phyloP scores from a whole-genome alignment of 2,888 invertebrate genomes.

The Metalampra italica region DNA sequence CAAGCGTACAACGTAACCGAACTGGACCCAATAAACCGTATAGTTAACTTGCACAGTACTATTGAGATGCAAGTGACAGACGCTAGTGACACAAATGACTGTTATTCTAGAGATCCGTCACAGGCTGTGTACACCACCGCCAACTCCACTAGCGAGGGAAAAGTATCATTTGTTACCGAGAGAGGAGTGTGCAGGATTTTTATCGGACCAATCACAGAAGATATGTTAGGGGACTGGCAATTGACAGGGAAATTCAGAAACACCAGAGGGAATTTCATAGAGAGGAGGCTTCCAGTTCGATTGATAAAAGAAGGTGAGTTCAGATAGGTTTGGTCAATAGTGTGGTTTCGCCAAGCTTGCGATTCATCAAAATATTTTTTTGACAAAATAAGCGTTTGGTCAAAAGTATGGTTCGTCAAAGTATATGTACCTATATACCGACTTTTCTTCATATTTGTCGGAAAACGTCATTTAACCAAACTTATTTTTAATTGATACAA shows the following conservation, averaged over 20 bases:
- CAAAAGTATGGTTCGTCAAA: too few relatives aligned
- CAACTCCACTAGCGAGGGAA: slow-evolving; percentile 8
- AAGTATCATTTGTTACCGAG: slow-evolving; percentile 20
- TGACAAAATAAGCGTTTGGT: too few relatives aligned
- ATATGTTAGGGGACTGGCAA: slow-evolving; percentile 34
- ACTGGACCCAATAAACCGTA: slow-evolving; percentile 14
- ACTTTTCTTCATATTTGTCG: too few relatives aligned
- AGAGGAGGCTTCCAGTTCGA: slow-evolving; percentile 23
- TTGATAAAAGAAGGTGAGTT: slow-evolving; percentile 36
- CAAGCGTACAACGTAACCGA: slow-evolving; percentile 38
- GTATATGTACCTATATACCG: too few relatives aligned
- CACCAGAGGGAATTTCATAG: slow-evolving; percentile 22
- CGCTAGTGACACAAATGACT: slow-evolving; percentile 24
- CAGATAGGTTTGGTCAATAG: too few relatives aligned
- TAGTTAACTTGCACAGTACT: slow-evolving; percentile 26
- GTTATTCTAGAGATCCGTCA: slow-evolving; percentile 24
- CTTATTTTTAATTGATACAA: too few relatives aligned
- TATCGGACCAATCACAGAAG: slow-evolving; percentile 28
- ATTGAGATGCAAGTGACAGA: slow-evolving; percentile 20
- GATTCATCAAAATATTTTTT: neutral
- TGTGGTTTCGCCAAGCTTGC: too few relatives aligned
- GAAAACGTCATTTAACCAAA: too few relatives aligned
- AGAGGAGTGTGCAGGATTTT: slow-evolving; percentile 22
- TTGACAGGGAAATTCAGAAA: slow-evolving; percentile 37
- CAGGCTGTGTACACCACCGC: slow-evolving; percentile 18